These are phyloP conservation scores for Hyperopisus bebe DNA, from an alignment of 2,113 vertebrate species.

Conservation along the genomic window DNA sequence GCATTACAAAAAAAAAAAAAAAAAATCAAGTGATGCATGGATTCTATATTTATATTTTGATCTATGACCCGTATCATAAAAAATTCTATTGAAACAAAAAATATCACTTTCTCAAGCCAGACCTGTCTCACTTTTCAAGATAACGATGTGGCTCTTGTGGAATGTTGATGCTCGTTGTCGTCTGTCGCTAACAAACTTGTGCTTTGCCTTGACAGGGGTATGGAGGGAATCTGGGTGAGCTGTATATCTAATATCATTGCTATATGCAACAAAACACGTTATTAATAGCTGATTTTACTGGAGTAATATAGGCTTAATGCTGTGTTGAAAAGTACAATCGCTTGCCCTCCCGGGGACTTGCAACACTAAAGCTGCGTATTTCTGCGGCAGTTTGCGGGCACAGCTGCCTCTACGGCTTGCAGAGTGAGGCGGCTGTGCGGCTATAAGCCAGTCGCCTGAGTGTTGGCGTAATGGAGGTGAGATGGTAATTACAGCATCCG, in stretches of 20 bases:
- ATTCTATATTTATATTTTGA: background rate
- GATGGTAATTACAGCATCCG: slow-evolving; percentile 12
- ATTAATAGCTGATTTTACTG: background rate
- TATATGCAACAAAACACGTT: background rate
- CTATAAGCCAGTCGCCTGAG: background rate
- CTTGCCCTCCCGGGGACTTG: background rate
- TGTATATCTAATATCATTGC: background rate
- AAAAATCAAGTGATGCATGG: background rate
- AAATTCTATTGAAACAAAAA: background rate
- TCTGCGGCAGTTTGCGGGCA: background rate
- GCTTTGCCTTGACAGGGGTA: background rate
- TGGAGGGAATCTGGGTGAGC: background rate
- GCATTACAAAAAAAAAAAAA: background rate
- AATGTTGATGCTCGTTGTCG: background rate
- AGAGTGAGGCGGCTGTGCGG: background rate
- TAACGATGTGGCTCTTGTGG: background rate
- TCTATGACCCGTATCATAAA: background rate
- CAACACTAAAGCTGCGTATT: background rate
- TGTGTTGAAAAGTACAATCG: background rate
- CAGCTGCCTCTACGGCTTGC: background rate
- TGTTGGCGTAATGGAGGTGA: slow-evolving; percentile 5
- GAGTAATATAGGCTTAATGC: background rate
- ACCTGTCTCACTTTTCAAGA: background rate
- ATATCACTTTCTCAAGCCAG: background rate
- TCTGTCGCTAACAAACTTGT: background rate